Conservation (phyloP, 2,113 vertebrate species). For the Heterochromis multidens region DNA sequence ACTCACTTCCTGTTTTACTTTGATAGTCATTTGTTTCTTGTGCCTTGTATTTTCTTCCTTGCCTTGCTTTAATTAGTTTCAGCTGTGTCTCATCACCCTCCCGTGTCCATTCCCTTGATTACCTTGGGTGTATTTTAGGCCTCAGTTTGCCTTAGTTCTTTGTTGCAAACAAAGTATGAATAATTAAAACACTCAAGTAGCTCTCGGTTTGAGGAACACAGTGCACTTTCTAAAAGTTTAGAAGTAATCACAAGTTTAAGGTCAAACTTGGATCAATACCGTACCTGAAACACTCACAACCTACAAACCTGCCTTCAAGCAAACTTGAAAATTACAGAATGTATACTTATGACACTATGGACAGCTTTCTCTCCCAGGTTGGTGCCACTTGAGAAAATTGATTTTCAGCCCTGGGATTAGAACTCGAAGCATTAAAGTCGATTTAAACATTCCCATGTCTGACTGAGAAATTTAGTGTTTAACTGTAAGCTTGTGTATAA, state of each 20-base stretch:
- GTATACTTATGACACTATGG: neutral
- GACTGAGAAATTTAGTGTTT: neutral
- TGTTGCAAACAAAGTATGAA: neutral
- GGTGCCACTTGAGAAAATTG: slow-evolving; percentile 12
- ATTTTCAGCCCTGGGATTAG: slow-evolving; percentile 1
- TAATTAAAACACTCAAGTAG: neutral
- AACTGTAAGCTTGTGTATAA: neutral
- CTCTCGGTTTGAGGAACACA: neutral
- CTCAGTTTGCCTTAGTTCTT: neutral
- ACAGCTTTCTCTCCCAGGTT: slow-evolving; percentile 6
- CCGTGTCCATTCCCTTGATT: neutral
- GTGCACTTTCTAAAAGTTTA: neutral
- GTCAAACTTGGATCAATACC: slow-evolving; percentile 26
- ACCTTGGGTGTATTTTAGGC: too few relatives aligned
- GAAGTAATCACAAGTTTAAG: slow-evolving; percentile 1
- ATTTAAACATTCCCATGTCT: neutral
- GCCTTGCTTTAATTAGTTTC: neutral
- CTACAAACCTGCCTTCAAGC: slow-evolving; percentile 5
- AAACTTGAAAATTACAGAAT: neutral
- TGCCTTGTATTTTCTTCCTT: neutral
- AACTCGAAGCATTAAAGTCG: neutral
- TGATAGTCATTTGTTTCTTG: neutral
- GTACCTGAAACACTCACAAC: neutral
- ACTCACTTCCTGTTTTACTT: neutral
- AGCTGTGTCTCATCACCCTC: neutral